phyloP scores from a whole-genome alignment of 1,140 invertebrate genomes.

The Xylocopa sonorina region DNA sequence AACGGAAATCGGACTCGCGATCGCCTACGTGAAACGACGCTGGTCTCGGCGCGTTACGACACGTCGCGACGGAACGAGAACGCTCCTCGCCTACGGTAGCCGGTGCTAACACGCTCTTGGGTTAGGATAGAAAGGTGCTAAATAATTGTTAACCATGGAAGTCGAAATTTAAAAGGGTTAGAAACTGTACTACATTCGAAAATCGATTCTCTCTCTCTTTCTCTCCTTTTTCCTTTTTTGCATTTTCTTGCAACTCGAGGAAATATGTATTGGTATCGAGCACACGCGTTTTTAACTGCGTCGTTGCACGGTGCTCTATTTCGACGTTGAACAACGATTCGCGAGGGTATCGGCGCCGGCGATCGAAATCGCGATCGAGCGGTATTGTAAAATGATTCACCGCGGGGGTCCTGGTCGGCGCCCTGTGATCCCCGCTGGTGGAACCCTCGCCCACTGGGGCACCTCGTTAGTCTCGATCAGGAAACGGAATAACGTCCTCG shows the following conservation, averaged over 20 bases:
- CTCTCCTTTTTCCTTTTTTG: too few species aligned
- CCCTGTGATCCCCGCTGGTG: conserved; percentile 65
- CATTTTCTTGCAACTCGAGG: too few species aligned
- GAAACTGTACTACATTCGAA: too few species aligned
- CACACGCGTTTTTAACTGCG: background rate
- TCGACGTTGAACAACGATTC: conserved; percentile 42
- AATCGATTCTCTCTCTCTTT: too few species aligned
- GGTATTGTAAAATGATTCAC: conserved; percentile 71
- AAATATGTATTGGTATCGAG: background rate
- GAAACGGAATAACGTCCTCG: conserved; percentile 59
- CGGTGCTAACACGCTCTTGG: too few species aligned
- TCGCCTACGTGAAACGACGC: too few species aligned
- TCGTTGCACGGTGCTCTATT: conserved; percentile 14
- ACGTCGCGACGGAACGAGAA: too few species aligned
- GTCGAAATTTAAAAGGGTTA: too few species aligned
- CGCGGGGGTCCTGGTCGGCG: conserved; percentile 64
- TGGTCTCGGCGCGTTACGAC: too few species aligned
- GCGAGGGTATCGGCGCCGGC: conserved; percentile 37
- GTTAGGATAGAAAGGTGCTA: conserved; percentile 56
- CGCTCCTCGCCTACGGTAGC: too few species aligned
- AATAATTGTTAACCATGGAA: too few species aligned
- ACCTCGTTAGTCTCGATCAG: conserved; percentile 70
- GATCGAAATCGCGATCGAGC: conserved; percentile 56
- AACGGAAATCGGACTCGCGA: too few species aligned
- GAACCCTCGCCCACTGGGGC: conserved; percentile 62